Base-by-base conservation (phyloP, 2,797 vertebrate species). In the Xerus rutilus region DNA sequence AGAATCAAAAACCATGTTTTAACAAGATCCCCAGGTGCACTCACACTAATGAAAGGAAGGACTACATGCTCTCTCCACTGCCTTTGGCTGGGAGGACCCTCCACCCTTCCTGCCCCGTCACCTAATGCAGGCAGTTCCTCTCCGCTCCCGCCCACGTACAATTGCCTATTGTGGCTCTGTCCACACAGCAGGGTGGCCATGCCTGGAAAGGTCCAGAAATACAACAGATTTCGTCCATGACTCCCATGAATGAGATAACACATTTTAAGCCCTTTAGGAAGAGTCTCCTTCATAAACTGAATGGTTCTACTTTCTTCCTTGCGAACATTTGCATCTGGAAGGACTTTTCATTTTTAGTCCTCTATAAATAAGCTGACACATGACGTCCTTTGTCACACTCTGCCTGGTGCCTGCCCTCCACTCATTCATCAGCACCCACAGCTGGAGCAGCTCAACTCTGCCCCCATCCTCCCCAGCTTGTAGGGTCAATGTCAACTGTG, bases 331-430 rank as follows among this genome's bases (percentile, higher is more conserved):
- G 64, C 65, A 72, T 92, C 77, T 39, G 47, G 74, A 74, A 93
- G 39, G 15, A 59, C 47, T 84, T 83, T 89, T 86, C 88, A 79
- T 79, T 95, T 93, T 86, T 74, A 30, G 72, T 79, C 39, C 10
- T 77, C 70, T 94, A 79, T 92, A 93, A 96, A 95, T 91, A 89
- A 89, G 72, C 52, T 59, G n/a, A 10, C n/a, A 54, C 73, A n/a
- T 32, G 67, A 84, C 32, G 35, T 35, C 39, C 54, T 70, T 77
- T 12, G 7, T 91, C 79, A 62, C 65, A 59, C 45, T 25, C 64
- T 83, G 57, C 49, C 69, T 84, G 65, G 70, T 0, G 1, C 21
- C 28, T 52, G 54, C 54, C 25, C 54, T 82, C 45, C 74, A 13
- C 28, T 62, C 65, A 32, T 28, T 90, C 64, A 25, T 62, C 7